Percentiles rank a stretch among this genome's conserved stretches.
These are phyloP conservation scores for Tupaia tana DNA, from an alignment of 2,113 vertebrate genomes.

Conservation along the genomic window DNA sequence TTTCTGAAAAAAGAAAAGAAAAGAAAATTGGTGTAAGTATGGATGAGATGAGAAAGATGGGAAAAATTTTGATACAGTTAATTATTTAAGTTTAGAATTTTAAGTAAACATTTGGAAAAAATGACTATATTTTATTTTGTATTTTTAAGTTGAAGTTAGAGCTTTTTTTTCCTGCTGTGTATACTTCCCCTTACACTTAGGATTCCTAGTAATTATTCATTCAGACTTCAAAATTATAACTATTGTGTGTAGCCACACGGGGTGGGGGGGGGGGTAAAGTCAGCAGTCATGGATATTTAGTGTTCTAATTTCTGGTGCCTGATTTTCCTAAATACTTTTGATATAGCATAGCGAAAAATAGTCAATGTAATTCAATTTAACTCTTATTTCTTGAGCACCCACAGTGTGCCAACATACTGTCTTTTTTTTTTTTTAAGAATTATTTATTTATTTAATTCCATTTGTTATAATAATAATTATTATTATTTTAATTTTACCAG, in stretches of 20 bases:
- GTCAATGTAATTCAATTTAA: not conserved
- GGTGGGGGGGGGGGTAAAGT: not conserved
- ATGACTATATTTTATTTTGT: not conserved
- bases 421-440: too few relatives aligned
- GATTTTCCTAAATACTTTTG: not conserved
- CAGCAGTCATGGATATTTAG: not conserved
- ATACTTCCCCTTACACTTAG: not conserved
- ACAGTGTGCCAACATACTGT: not conserved
- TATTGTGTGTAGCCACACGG: not conserved
- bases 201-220: not conserved
- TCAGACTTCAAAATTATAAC: conserved; percentile 25
- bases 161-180: not conserved
- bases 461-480: too few relatives aligned
- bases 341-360: not conserved
- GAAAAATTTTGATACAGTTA: not conserved
- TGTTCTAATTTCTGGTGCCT: not conserved
- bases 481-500: too few relatives aligned
- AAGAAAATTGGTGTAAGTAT: not conserved
- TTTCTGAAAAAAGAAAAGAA: not conserved
- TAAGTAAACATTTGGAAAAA: conserved; percentile 15
- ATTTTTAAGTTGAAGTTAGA: not conserved
- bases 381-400: not conserved
- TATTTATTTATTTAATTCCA: too few relatives aligned
- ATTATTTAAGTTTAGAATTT: not conserved
- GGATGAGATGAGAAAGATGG: not conserved